A percentile compares a stretch with the other conserved stretches of the same genome.
phyloP scores from a whole-genome alignment of 2,113 vertebrate genomes.

The Brevimyrus niger region DNA sequence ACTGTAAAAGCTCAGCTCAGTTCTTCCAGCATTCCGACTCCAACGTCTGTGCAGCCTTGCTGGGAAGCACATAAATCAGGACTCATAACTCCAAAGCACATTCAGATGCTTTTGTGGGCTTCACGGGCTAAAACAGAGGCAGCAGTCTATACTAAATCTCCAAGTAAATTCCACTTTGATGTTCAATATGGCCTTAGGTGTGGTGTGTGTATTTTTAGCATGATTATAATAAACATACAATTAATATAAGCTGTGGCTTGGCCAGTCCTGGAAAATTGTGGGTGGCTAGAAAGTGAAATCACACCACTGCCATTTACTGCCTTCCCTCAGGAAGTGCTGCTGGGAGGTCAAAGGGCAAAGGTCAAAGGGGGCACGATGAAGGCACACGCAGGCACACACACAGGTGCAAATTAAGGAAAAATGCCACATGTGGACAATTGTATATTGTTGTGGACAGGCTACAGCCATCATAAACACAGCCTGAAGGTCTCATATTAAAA shows the following conservation, averaged over 20 bases:
- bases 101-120: background rate
- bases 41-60: background rate
- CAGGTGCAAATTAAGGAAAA: background rate
- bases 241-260: conserved; percentile 29
- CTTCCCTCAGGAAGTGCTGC: conserved; percentile 7
- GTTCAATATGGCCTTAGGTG: conserved; percentile 17
- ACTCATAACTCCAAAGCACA: background rate
- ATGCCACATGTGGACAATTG: background rate
- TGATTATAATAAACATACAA: conserved; percentile 43
- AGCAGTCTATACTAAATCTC: background rate
- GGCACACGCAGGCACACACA: background rate
- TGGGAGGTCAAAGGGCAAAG: conserved; percentile 10
- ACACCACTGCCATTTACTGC: conserved; percentile 27
- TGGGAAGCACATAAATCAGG: conserved; percentile 7
- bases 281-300: conserved; percentile 31
- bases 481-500: background rate
- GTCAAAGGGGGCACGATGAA: background rate
- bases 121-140: background rate
- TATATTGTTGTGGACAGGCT: background rate
- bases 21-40: background rate
- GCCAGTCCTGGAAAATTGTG: conserved; percentile 28
- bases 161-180: background rate
- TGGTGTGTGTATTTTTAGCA: conserved; percentile 35
- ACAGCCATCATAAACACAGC: background rate
- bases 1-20: background rate